Conservation (phyloP, 2,797 vertebrate species). For the Eospalax fontanierii region DNA sequence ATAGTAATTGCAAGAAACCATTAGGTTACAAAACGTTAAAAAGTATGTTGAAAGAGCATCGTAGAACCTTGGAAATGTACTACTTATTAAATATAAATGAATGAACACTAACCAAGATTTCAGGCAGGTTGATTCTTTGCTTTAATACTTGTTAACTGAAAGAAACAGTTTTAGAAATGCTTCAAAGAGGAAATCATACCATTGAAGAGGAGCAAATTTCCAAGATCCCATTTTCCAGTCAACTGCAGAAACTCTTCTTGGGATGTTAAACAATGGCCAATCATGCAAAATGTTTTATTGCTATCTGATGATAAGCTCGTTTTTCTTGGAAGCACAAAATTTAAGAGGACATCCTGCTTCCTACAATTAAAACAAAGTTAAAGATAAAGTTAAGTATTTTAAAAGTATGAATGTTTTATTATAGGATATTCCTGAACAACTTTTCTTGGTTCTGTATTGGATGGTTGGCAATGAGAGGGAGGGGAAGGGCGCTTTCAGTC, state of each 20-base stretch:
- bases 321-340: constrained; percentile 96
- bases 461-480: neutral
- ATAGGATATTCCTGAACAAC: neutral
- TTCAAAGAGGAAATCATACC: constrained; percentile 89
- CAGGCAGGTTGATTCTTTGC: neutral
- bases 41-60: constrained; percentile 10
- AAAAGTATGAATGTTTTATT: neutral
- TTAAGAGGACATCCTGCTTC: constrained; percentile 95
- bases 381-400: constrained; percentile 21
- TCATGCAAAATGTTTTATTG: constrained; percentile 98
- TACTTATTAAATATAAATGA: constrained; percentile 38
- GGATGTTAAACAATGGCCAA: constrained; percentile 93
- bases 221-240: constrained; percentile 93
- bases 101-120: constrained; percentile 1
- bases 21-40: constrained; percentile 56
- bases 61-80: neutral
- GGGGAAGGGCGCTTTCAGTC: neutral
- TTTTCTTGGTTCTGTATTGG: neutral
- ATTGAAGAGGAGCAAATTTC: constrained; percentile 97
- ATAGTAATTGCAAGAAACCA: neutral
- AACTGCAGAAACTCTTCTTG: constrained; percentile 92
- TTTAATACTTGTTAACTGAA: constrained; percentile 41
- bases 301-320: constrained; percentile 96
- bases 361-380: constrained; percentile 87
- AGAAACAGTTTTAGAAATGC: neutral